Evolutionary conservation across 2,797 vertebrate genomes (phyloP), one percentile per base, ranked within the genome.

Genomic region (Apogon talboti): DNA sequence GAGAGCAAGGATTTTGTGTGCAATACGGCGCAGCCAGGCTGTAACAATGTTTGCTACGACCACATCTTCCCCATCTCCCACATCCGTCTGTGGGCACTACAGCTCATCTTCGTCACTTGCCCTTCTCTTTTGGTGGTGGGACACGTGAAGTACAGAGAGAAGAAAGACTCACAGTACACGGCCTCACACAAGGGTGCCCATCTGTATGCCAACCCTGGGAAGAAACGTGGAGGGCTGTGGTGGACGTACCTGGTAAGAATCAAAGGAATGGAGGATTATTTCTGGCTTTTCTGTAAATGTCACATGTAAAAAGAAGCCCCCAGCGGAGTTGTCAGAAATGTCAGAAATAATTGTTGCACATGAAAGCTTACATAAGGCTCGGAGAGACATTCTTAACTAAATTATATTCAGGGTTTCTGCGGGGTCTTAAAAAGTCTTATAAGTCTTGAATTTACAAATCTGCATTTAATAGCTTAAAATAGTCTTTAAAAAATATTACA

Each of bases 81-180:
- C 90, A 96, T 98, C 88, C 93, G 95, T 4, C 94, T 99, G 42
- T 99, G 98, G 98, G 98, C 98, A 12, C 90, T 99, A 84, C 98
- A 99, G 93, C 96, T 99, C 81, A 99, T 99, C 85, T 98, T 98
- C 0, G 94, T 97, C 90, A 98, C 97, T 0, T 98, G 97, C 49
- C 98, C 98, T 0, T 98, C 96, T 0, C 87, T 99, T 47, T 89
- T 99, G 66, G 97, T 99, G 51, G 69, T 96, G 63, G 95, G 94
- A 63, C 97, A 99, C 0, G 97, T 98, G 73, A 95, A 96, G 59
- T 97, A 95, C 68, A 84, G 96, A 0, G 69, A 98, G 86, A 92
- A 92, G 71, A 95, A 93, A 6, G 90, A 97, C 68, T 15, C 66
- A 49, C 73, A 81, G 74, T 91, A 89, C 63, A 82, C 38, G 0